A percentile compares a stretch with the other conserved stretches of the same genome.
These are phyloP conservation scores for Melanocharis versteri DNA, from an alignment of 2,113 vertebrate species.

Conservation along the genomic window DNA sequence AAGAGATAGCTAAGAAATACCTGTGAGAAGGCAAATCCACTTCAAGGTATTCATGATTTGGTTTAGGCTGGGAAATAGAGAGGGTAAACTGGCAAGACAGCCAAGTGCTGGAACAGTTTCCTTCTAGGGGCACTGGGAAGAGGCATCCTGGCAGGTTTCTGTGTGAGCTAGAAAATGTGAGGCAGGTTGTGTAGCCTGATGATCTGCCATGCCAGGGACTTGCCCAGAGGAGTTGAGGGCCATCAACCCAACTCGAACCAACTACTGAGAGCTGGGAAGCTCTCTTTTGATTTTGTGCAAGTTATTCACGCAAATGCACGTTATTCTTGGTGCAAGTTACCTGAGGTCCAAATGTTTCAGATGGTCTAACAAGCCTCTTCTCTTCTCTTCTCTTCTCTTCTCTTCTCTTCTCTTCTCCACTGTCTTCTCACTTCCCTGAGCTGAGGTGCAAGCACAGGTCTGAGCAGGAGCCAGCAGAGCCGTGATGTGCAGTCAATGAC, in stretches of 20 bases:
- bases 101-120: rapidly evolving
- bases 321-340: neutral
- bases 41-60: neutral
- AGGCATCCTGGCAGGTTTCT: no score
- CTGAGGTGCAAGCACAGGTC: neutral
- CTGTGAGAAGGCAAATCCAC: neutral
- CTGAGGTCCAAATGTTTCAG: no score
- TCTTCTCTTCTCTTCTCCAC: neutral
- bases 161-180: neutral
- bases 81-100: neutral
- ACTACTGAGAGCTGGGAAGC: neutral
- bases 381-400: no score
- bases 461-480: neutral
- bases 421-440: neutral
- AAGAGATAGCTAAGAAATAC: neutral
- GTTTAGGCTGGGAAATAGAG: neutral
- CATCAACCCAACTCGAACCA: rapidly evolving
- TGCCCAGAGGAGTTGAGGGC: neutral
- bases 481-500: rapidly evolving
- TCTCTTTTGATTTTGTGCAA: rapidly evolving
- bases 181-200: neutral
- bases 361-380: no score
- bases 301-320: neutral
- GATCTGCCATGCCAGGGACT: neutral
- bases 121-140: rapidly evolving